phyloP scores from a whole-genome alignment of 2,888 invertebrate species.

The Rhagonycha fulva region DNA sequence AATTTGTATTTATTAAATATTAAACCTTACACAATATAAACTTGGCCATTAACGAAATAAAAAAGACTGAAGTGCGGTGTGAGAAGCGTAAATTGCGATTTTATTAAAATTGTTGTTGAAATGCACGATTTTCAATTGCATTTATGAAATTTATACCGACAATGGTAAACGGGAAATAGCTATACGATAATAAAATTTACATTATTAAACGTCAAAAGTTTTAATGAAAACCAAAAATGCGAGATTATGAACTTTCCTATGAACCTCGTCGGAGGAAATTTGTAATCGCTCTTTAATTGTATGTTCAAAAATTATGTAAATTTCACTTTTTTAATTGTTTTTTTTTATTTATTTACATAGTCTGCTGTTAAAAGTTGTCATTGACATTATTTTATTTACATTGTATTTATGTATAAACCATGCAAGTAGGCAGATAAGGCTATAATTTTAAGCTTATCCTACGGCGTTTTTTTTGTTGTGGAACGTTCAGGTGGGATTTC shows the following conservation, averaged over 20 bases:
- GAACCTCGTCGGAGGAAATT: not conserved
- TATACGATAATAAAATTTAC: not conserved
- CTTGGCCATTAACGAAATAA: not conserved
- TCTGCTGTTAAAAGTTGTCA: not conserved
- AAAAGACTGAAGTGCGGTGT: not conserved
- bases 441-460: not conserved
- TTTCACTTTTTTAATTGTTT: not conserved
- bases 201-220: not conserved
- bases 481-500: not conserved
- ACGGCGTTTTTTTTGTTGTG: not conserved
- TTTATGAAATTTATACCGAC: slow-evolving; percentile 5
- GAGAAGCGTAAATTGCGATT: slow-evolving; percentile 21
- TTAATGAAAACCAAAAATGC: not conserved
- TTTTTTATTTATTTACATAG: not conserved
- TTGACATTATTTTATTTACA: not conserved
- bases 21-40: not conserved
- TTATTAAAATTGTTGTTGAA: slow-evolving; percentile 18
- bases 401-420: not conserved
- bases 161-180: not conserved
- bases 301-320: not conserved
- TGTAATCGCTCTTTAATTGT: not conserved
- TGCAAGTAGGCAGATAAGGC: not conserved
- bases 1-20: not conserved
- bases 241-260: not conserved
- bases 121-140: slow-evolving; percentile 15